These are phyloP conservation scores for Erebia ligea DNA, from an alignment of 2,888 invertebrate genomes.

Conservation along the genomic window DNA sequence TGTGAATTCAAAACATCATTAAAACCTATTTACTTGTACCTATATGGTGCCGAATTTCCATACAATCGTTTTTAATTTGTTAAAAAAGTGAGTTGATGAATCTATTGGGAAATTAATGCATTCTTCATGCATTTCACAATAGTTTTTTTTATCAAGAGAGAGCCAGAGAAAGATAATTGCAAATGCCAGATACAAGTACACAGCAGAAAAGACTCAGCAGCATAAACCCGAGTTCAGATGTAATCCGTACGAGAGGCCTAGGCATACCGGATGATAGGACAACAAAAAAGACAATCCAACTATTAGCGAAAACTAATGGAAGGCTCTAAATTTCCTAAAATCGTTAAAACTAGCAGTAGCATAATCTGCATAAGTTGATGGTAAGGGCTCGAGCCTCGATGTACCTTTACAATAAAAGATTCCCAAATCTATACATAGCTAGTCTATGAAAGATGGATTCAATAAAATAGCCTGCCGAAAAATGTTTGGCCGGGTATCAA, in stretches of 20 bases:
- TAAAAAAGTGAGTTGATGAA: too few relatives aligned
- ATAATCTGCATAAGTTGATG: not conserved
- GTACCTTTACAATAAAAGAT: not conserved
- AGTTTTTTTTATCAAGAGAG: not conserved
- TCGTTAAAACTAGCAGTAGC: too few relatives aligned
- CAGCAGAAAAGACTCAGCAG: too few relatives aligned
- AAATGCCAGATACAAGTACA: too few relatives aligned
- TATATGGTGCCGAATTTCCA: too few relatives aligned
- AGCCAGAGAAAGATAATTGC: not conserved
- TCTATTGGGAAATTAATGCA: not conserved
- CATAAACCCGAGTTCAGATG: too few relatives aligned
- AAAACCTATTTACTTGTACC: too few relatives aligned
- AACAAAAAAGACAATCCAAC: too few relatives aligned
- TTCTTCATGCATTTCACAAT: not conserved
- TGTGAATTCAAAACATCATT: too few relatives aligned
- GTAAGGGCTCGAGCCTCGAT: not conserved
- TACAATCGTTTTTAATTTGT: too few relatives aligned
- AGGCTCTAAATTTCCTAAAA: not conserved
- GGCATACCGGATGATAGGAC: too few relatives aligned
- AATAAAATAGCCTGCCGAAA: not conserved
- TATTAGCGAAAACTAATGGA: not conserved
- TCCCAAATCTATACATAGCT: not conserved
- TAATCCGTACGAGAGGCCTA: too few relatives aligned
- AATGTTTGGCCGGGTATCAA: slow-evolving; percentile 1
- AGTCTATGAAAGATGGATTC: not conserved